Base-by-base conservation (phyloP, 2,888 invertebrate species). In the Augiades crinisus region DNA sequence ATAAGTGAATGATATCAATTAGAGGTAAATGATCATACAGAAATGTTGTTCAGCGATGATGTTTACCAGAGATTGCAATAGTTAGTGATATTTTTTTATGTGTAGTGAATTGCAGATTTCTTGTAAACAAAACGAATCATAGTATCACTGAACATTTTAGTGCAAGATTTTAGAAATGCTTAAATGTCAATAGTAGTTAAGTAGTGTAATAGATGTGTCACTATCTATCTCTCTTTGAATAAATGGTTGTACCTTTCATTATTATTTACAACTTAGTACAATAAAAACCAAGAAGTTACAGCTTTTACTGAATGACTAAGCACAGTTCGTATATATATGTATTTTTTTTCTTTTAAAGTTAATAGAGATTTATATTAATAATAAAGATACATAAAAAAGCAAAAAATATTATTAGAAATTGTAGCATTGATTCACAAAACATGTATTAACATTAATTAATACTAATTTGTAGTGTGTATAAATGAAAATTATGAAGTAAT, bases 11-110 rank as follows among this genome's bases (percentile, higher is more conserved):
- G 65, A 78, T 72, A 80, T 74, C 72, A 72, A 78, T 76, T 62
- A 62, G 65, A 64, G 63, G 65, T 71, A 73, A 73, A 78, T 75
- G 72, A 71, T 76, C 70, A 68, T 74, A 73, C 68, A 75, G 71
- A 74, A 71, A 67, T 75, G 64, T 65, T 71, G 58, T 61, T 76
- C 76, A 77, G 72, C 69, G 64, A 78, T 72, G 71, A 79, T 72
- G 68, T 81, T 79, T 75, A 81, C 78, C 73, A 75, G 78, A 83
- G 77, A 81, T 82, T 81, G 80, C 86, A 87, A 85, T 84, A 85
- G 80, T 70, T 74, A 79, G 80, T 80, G 81, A 78, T 88, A 85
- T 87, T 86, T 87, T 86, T 86, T 84, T 84, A 82, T 83, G 73
- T 75, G 77, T 75, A 78, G 69, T 69, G 65, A 72, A 72, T 71